These are phyloP conservation scores for Monopis laevigella DNA, from an alignment of 2,888 invertebrate species.

Conservation along the genomic window DNA sequence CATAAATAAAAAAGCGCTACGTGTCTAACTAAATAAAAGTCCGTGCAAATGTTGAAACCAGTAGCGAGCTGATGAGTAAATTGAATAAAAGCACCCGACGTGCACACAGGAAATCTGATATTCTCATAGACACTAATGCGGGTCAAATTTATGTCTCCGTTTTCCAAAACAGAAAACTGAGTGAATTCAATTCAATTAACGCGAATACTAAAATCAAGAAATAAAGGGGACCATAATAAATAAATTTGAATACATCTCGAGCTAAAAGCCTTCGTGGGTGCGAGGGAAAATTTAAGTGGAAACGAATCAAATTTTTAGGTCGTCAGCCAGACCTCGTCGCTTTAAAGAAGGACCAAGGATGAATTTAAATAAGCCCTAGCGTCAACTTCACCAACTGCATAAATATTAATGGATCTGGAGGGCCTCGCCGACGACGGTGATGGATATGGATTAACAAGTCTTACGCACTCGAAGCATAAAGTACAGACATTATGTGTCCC, in stretches of 20 bases:
- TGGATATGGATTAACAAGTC: conserved; percentile 43
- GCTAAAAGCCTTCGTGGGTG: conserved; percentile 27
- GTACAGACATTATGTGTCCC: background rate
- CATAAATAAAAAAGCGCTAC: no score
- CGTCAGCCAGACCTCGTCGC: conserved; percentile 23
- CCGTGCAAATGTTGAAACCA: background rate
- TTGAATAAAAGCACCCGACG: background rate
- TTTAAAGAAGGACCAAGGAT: conserved; percentile 48
- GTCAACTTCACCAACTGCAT: conserved; percentile 48
- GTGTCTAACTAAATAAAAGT: no score
- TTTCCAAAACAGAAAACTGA: background rate
- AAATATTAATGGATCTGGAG: conserved; percentile 46
- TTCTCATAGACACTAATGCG: background rate
- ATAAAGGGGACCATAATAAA: conserved; percentile 3
- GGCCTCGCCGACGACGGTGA: conserved; percentile 32
- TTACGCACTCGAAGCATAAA: background rate
- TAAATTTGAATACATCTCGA: conserved; percentile 12
- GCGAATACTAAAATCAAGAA: background rate
- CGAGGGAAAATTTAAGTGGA: conserved; percentile 40
- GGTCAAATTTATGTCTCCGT: background rate
- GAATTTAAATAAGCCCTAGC: conserved; percentile 58
- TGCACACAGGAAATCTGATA: background rate
- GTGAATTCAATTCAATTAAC: background rate
- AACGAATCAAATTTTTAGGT: conserved; percentile 42
- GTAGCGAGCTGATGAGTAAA: background rate